Evolutionary conservation across 2,113 vertebrate genomes (phyloP), one percentile per base, ranked within the genome.

Genomic region (Neomonachus schauinslandi): DNA sequence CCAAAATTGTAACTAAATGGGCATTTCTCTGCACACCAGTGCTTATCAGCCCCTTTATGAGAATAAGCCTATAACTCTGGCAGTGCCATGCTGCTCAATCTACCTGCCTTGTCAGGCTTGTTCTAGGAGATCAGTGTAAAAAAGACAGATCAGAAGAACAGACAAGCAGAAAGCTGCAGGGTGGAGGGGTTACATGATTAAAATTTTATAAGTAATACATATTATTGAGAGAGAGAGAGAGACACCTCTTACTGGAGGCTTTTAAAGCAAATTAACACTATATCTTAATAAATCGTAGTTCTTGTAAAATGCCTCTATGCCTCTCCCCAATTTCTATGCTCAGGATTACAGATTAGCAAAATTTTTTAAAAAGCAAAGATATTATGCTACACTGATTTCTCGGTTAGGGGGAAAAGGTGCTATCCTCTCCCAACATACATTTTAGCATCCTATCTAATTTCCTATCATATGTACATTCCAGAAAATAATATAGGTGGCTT

Each of bases 321-420:
- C 18, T 85, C 11, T 77, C 59, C 15, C 6, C 18, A 77, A 33
- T 72, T 93, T 65, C 83, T 82, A 33, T 18, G 21, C 8, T 22
- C 57, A 65, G 89, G n/a, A 65, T 92, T 77, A 71, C 3, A 89
- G 36, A 92, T 28, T 36, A 22, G 31, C 42, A 65, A 53, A 69
- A 55, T 79, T 69, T 76, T 79, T 89, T 74, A 12, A 61, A 84
- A 89, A 97, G 22, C 18, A 94, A 76, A 92, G 33, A 89, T 39
- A 49, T 51, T 65, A 71, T 93, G 39, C 53, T 33, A 82, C 21
- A 55, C 14, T 51, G 36, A 89, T 72, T 89, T 63, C 83, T 76
- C 18, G 59, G 7, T 18, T 33, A 69, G 19, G 15, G 21, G 24
- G 53, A 16, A 80, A 71, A 22, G 7, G 36, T 88, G 18, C 53